These are phyloP conservation scores for Melanotaenia boesemani DNA, from an alignment of 2,797 vertebrate genomes.

Conservation along the genomic window DNA sequence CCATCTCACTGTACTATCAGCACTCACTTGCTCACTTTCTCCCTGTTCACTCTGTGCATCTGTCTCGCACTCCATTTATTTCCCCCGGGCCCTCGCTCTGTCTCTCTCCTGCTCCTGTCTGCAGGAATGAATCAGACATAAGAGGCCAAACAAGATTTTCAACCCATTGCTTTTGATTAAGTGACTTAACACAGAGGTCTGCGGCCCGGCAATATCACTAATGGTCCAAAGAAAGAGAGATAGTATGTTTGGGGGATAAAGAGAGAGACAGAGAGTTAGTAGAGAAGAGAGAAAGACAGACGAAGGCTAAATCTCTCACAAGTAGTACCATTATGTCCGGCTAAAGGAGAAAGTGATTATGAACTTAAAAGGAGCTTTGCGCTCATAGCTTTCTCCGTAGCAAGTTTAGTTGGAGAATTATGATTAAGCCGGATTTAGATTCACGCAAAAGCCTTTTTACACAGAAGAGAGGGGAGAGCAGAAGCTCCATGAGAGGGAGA, in stretches of 20 bases:
- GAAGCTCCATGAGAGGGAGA: neutral
- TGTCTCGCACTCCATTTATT: constrained; percentile 73
- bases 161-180: constrained; percentile 99
- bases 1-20: constrained; percentile 67
- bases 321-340: constrained; percentile 91
- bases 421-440: constrained; percentile 75
- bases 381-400: constrained; percentile 73
- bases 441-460: constrained; percentile 67
- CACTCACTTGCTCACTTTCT: constrained; percentile 65
- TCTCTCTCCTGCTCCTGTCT: constrained; percentile 89
- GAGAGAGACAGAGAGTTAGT: constrained; percentile 44
- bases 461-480: constrained; percentile 37
- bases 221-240: constrained; percentile 94
- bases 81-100: constrained; percentile 67
- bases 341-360: constrained; percentile 87
- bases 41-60: constrained; percentile 64
- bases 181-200: constrained; percentile 97
- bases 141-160: constrained; percentile 98
- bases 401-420: constrained; percentile 83
- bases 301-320: constrained; percentile 73
- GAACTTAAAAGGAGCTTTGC: constrained; percentile 81
- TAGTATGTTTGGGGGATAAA: constrained; percentile 83
- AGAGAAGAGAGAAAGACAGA: constrained; percentile 51
- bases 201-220: constrained; percentile 97
- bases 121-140: constrained; percentile 98